A percentile compares a stretch with the other conserved stretches of the same genome.
These are phyloP conservation scores for Drosophila pallidifrons DNA, from an alignment of 1,140 invertebrate genomes.

Conservation along the genomic window DNA sequence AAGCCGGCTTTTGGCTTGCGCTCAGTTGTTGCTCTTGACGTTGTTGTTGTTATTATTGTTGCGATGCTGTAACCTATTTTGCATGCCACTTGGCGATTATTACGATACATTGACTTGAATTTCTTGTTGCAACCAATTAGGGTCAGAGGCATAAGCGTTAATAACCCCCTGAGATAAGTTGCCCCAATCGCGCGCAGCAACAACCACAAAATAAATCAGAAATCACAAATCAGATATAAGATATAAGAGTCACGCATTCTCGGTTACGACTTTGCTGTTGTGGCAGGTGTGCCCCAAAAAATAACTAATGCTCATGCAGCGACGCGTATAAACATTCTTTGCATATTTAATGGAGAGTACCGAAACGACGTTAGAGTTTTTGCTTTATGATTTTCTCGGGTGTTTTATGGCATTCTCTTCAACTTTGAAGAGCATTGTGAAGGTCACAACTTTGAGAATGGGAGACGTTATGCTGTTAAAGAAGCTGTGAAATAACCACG, in stretches of 20 bases:
- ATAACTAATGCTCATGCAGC: conserved; percentile 39
- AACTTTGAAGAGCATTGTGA: conserved; percentile 21
- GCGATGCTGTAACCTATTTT: conserved; percentile 82
- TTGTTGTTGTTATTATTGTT: conserved; percentile 13
- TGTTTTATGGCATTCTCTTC: conserved; percentile 24
- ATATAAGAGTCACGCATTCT: conserved; percentile 41
- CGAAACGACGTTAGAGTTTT: conserved; percentile 14
- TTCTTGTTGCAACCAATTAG: conserved; percentile 68
- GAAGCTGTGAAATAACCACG: conserved; percentile 11
- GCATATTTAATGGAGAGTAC: conserved; percentile 51
- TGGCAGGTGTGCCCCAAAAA: conserved; percentile 40
- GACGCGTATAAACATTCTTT: conserved; percentile 49
- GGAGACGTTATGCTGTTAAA: neutral
- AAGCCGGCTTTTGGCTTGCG: conserved; percentile 45
- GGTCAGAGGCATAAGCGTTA: conserved; percentile 55
- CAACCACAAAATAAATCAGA: conserved; percentile 10
- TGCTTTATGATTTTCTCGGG: conserved; percentile 1
- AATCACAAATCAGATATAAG: conserved; percentile 39
- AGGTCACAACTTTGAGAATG: conserved; percentile 33
- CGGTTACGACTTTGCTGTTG: conserved; percentile 15
- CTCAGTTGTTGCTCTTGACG: conserved; percentile 28
- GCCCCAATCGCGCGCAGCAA: neutral
- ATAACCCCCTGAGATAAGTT: conserved; percentile 20
- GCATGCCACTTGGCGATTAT: conserved; percentile 67
- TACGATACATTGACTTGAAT: conserved; percentile 53